Base-by-base conservation (phyloP, 2,888 invertebrate species). In the Plebejus argus region DNA sequence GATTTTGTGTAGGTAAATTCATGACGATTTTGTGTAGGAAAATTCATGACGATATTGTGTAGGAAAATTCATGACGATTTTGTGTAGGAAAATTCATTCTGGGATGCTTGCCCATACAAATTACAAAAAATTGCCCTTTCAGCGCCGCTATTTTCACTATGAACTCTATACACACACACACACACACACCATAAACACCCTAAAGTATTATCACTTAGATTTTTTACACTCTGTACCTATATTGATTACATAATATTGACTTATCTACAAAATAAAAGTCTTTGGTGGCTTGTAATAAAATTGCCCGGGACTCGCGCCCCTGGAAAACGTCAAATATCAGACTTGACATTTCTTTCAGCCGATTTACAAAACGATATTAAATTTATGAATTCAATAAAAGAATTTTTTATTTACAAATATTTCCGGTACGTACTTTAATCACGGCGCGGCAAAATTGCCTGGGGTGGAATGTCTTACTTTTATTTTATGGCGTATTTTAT, bases 211-310 rank as follows among this genome's bases (percentile, higher is more conserved):
- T 10, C 39, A 39, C 39, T 39, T 39, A 39, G 39, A 8, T 39
- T 39, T 39, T 1, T 10, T 39, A 10, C 10, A 39, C 2, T 2
- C 53, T 53, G 5, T n/a, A n/a, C n/a, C n/a, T n/a, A 53, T 53
- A 15, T 53, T 39, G 39, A 8, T 39, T 10, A 39, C 53, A 53
- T 28, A 66, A 28, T n/a, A n/a, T n/a, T 23, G 20, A 5, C 61
- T 1, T 33, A 66, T 33, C 66, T 66, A 66, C 28, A 33, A 28
- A 18, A 33, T 18, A 18, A 4, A 28, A 66, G 28, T 66, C 66
- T 66, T 28, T 33, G 66, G 66, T 33, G 77, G 78, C 79, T 77
- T 78, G 78, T 81, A 81, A 81, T 83, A 82, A 82, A 82, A 82
- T 82, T 80, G 72, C 79, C 77, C 76, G 77, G 76, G 75, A 79